These are phyloP conservation scores for Thermophis baileyi DNA, from an alignment of 2,113 vertebrate genomes.

Conservation along the genomic window DNA sequence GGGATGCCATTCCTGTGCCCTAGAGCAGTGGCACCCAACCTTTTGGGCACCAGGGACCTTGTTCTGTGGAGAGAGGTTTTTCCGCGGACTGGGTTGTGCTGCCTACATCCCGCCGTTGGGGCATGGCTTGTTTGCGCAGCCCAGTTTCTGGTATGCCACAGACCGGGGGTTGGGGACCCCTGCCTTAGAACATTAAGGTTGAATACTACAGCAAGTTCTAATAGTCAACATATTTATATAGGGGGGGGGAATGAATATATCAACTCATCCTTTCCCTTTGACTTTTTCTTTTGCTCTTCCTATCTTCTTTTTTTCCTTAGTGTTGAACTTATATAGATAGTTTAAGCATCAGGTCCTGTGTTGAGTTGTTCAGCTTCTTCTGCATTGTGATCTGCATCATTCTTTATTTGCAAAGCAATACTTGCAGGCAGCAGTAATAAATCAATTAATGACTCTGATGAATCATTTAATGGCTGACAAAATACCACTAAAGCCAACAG, in stretches of 20 bases:
- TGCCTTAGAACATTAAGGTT: neutral
- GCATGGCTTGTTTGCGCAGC: too few relatives aligned
- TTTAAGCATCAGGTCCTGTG: slow-evolving; percentile 56
- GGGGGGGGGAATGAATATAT: neutral
- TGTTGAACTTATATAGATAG: slow-evolving; percentile 25
- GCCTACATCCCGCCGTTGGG: too few relatives aligned
- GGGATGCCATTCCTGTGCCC: neutral
- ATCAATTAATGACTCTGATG: slow-evolving; percentile 84
- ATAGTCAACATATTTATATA: neutral
- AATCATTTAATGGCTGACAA: slow-evolving; percentile 82
- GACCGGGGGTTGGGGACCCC: too few relatives aligned
- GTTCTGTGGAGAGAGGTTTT: too few relatives aligned
- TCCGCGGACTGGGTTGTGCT: too few relatives aligned
- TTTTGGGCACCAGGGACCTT: too few relatives aligned
- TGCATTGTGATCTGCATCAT: slow-evolving; percentile 74
- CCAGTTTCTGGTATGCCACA: too few relatives aligned
- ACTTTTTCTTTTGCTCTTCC: neutral
- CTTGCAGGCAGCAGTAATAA: slow-evolving; percentile 77
- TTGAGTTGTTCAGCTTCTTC: slow-evolving; percentile 68
- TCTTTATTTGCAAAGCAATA: slow-evolving; percentile 80
- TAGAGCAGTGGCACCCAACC: neutral
- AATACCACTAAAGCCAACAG: slow-evolving; percentile 80
- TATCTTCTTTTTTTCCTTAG: neutral
- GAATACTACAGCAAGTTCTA: neutral
- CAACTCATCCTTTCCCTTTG: neutral